Evolutionary conservation across 2,797 vertebrate species (phyloP).

Genomic region (Cuculus canorus): DNA sequence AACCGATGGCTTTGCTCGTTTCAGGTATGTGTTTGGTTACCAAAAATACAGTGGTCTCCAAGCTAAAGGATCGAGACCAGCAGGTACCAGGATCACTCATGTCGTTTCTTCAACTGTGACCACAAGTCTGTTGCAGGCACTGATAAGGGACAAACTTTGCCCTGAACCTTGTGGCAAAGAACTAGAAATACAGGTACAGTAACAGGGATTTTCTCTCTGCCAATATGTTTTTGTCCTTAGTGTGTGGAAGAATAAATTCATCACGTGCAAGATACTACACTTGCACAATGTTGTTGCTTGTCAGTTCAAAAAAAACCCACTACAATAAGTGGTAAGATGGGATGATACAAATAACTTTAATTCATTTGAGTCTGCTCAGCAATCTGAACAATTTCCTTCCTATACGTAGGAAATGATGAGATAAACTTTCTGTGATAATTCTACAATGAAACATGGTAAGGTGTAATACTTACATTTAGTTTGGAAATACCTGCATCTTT

Average conservation of each 20-base stretch:
- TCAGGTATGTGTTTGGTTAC: slow-evolving; percentile 91
- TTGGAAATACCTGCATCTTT: background rate
- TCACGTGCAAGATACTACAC: background rate
- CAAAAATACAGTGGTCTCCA: slow-evolving; percentile 86
- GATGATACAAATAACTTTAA: background rate
- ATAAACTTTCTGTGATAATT: background rate
- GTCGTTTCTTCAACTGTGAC: slow-evolving; percentile 84
- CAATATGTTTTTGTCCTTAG: background rate
- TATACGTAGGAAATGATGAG: background rate
- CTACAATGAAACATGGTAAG: background rate
- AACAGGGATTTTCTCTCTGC: background rate
- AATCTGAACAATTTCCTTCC: background rate
- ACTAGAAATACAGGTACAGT: slow-evolving; percentile 86
- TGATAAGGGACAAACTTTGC: slow-evolving; percentile 85
- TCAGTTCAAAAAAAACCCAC: background rate
- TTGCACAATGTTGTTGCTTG: background rate
- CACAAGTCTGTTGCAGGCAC: slow-evolving; percentile 80
- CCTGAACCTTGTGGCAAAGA: slow-evolving; percentile 79
- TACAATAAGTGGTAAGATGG: background rate
- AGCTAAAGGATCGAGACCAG: slow-evolving; percentile 83
- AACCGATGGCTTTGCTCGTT: background rate
- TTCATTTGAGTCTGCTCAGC: background rate
- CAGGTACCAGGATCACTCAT: slow-evolving; percentile 82
- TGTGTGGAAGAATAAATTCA: background rate
- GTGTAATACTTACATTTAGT: background rate